Evolutionary conservation across 2,888 invertebrate genomes (phyloP), one percentile per base, ranked within the genome.

Genomic region (Drosophila recens): DNA sequence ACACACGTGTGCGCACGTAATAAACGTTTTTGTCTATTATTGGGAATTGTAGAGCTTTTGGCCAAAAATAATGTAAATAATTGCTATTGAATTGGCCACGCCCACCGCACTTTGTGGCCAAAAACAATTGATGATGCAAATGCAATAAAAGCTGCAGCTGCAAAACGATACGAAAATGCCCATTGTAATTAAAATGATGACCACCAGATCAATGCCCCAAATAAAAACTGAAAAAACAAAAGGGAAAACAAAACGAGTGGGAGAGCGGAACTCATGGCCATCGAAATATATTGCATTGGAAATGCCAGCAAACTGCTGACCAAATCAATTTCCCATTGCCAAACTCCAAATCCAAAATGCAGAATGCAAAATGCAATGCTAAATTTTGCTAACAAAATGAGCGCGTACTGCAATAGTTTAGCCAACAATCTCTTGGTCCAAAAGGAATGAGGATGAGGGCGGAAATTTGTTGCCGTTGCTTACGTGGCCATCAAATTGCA

Each of bases 401-500:
- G 62, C 67, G 67, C 20, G 34, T 33, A 13, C 5, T 42, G 49
- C 49, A 66, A 63, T 36, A 59, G 59, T 58, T 58, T 30, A 9
- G 36, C 38, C 48, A 58, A 58, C 58, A 48, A 23, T 11, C 45
- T 36, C 45, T 15, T 30, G 40, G 17, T 15, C 9, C 10, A 9
- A 34, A 15, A 17, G 27, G 13, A 20, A 13, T 10, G 23, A 23
- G n/a, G 4, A 58, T 8, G 20, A 38, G 20, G 33, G 38, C 10
- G 52, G 62, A 66, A 82, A 72, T 79, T 74, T 73, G 67, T 82
- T 75, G 72, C 63, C 64, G 65, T 66, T 80, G 76, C 72, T 75
- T 75, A 82, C 76, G 75, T 79, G 72, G 56, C 82, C 73, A 76
- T 66, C 70, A 80, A 80, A 80, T 80, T 82, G 80, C 67, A 58